phyloP scores from a whole-genome alignment of 2,113 vertebrate species.

The Excalfactoria chinensis region DNA sequence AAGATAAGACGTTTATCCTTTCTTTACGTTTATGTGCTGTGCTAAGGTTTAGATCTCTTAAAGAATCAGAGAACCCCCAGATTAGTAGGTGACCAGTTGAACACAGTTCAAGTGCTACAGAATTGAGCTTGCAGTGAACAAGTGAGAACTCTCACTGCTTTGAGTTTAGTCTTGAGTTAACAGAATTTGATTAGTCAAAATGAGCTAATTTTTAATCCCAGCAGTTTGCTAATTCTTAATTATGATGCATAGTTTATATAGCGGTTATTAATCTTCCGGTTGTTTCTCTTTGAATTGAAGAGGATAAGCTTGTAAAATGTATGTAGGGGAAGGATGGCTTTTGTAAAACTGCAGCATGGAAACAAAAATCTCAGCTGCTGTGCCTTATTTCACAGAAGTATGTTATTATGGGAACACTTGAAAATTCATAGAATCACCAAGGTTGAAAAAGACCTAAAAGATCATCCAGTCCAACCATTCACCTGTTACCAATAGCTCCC shows the following conservation, averaged over 20 bases:
- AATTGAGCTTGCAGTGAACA: not conserved
- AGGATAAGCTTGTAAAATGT: not conserved
- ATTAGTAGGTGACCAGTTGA: not conserved
- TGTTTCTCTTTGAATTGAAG: not conserved
- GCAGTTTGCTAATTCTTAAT: not conserved
- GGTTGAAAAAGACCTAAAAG: too few species aligned
- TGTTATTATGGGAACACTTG: not conserved
- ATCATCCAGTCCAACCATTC: too few species aligned
- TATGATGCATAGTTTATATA: rapidly evolving
- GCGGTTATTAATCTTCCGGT: not conserved
- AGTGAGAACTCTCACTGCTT: not conserved
- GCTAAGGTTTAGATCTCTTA: not conserved
- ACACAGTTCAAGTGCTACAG: not conserved
- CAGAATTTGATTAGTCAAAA: not conserved
- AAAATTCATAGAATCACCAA: not conserved
- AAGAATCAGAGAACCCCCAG: not conserved
- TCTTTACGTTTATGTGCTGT: not conserved
- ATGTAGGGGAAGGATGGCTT: not conserved
- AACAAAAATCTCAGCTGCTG: not conserved
- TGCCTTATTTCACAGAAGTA: not conserved
- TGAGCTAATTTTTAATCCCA: not conserved
- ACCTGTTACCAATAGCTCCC: too few species aligned
- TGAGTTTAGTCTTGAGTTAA: not conserved
- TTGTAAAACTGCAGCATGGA: not conserved
- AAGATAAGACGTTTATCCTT: not conserved